Percentiles rank a stretch among this genome's conserved stretches.
phyloP scores from a whole-genome alignment of 2,797 vertebrate species.

The Muraenolepis orangiensis region DNA sequence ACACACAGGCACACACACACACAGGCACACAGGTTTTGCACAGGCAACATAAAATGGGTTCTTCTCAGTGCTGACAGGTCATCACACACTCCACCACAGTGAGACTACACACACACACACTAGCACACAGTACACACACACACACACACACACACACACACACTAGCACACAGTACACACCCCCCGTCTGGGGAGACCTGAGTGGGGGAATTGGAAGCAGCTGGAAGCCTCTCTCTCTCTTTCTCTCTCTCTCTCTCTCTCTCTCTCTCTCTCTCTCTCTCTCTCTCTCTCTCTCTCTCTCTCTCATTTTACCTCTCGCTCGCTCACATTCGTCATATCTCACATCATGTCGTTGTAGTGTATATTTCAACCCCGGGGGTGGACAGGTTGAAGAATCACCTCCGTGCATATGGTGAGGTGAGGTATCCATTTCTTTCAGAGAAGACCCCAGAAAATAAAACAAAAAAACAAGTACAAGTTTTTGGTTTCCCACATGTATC shows the following conservation, averaged over 20 bases:
- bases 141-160: constrained; percentile 26
- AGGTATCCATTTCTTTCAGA: constrained; percentile 4
- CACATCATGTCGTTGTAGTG: constrained; percentile 18
- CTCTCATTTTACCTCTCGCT: constrained; percentile 12
- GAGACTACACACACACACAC: constrained; percentile 22
- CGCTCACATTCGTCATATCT: constrained; percentile 20
- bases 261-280: constrained; percentile 32
- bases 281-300: background rate
- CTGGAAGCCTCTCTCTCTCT: constrained; percentile 46
- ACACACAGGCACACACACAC: constrained; percentile 29
- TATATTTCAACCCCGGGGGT: constrained; percentile 23
- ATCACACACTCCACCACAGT: constrained; percentile 32
- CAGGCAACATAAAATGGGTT: background rate
- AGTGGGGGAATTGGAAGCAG: constrained; percentile 54
- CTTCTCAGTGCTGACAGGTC: constrained; percentile 22
- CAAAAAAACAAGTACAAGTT: background rate
- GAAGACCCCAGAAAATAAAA: background rate
- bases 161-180: constrained; percentile 50
- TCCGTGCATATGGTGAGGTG: constrained; percentile 32
- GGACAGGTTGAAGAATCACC: constrained; percentile 25
- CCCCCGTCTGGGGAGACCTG: constrained; percentile 42
- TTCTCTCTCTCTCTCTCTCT: constrained; percentile 18
- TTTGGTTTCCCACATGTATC: background rate
- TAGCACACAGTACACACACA: too few species aligned
- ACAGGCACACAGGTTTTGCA: constrained; percentile 7